These are phyloP conservation scores for Falco concolor DNA, from an alignment of 2,797 vertebrate genomes.

Conservation along the genomic window DNA sequence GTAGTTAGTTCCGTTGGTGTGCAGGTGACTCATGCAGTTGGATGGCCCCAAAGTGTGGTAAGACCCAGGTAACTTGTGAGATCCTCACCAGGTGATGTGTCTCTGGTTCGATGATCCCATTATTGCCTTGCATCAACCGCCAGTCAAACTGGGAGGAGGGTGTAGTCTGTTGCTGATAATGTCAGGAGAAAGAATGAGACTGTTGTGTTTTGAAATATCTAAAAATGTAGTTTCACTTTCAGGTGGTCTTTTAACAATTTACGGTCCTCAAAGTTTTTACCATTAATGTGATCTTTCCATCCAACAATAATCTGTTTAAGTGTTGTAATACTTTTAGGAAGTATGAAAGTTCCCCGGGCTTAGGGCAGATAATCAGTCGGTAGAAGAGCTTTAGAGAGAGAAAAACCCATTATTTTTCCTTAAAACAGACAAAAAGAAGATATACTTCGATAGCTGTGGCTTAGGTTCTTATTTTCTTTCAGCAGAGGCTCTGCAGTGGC, in stretches of 20 bases:
- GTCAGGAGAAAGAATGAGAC: not conserved
- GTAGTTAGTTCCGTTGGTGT: not conserved
- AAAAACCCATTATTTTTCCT: not conserved
- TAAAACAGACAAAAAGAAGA: not conserved
- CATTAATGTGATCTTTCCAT: fast-evolving
- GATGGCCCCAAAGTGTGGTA: not conserved
- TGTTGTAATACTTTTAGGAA: not conserved
- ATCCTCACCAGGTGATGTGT: not conserved
- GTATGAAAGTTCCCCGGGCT: not conserved
- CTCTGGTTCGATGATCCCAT: not conserved
- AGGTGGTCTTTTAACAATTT: not conserved
- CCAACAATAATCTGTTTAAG: not conserved
- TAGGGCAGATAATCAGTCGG: not conserved
- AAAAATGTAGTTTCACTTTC: not conserved
- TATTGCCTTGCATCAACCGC: not conserved
- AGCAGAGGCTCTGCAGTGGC: not conserved
- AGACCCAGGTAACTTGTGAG: not conserved
- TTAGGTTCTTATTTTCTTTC: not conserved
- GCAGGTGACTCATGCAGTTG: not conserved
- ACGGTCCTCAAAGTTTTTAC: not conserved
- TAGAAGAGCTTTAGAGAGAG: not conserved
- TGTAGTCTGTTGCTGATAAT: not conserved
- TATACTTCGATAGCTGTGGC: not conserved
- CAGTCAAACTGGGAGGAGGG: not conserved
- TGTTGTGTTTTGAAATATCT: not conserved